Conservation (phyloP, 2,113 vertebrate genomes). For the Aegithalos caudatus region DNA sequence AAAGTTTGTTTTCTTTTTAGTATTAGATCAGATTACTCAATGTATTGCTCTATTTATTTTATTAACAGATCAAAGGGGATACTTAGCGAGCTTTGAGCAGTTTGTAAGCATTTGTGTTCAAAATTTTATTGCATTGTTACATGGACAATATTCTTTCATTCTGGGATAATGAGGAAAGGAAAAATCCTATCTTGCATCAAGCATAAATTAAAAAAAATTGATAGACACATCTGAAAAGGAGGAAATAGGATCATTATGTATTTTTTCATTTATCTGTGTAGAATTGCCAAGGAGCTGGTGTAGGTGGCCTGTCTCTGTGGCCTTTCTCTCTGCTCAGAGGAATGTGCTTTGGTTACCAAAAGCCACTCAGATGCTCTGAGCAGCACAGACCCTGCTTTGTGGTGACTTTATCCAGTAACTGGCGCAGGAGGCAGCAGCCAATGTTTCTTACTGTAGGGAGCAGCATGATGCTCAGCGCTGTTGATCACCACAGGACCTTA, state of each 20-base stretch:
- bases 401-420: background rate
- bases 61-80: background rate
- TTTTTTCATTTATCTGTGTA: background rate
- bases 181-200: background rate
- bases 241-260: background rate
- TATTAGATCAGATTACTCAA: conserved; percentile 37
- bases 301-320: background rate
- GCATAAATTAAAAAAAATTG: background rate
- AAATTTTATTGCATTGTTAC: background rate
- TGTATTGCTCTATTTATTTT: background rate
- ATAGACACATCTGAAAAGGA: background rate
- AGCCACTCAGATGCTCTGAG: fast-evolving
- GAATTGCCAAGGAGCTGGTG: background rate
- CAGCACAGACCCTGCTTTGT: background rate
- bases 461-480: background rate
- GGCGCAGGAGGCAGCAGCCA: background rate
- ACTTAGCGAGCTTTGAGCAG: background rate
- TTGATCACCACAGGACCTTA: background rate
- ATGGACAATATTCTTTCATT: background rate
- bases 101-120: background rate
- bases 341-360: background rate
- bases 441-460: background rate
- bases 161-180: background rate
- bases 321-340: background rate
- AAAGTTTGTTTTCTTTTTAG: background rate